Percentiles rank a stretch among this genome's conserved stretches.
phyloP scores from a whole-genome alignment of 64 coral and sea anemone genomes.

The Hydrozoanthus tunicans region DNA sequence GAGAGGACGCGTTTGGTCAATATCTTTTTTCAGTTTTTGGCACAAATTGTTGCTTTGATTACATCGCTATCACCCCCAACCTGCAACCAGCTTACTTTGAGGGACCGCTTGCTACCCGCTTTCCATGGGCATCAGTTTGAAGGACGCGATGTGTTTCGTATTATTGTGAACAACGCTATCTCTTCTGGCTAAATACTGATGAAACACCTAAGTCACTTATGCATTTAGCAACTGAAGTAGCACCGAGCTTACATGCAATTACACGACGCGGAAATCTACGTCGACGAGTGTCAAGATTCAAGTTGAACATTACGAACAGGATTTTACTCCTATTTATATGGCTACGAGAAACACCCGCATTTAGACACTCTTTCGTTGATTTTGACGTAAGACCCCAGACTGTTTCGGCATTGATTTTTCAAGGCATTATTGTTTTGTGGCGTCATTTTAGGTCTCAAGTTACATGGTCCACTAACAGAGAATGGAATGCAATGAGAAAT shows the following conservation, averaged over 20 bases:
- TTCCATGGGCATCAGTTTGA: conserved; percentile 20
- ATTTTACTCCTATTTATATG: conserved; percentile 1
- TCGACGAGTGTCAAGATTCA: not conserved
- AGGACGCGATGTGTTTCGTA: not conserved
- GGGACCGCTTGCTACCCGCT: conserved; percentile 6
- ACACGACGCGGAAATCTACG: not conserved
- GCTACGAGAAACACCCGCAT: conserved; percentile 36
- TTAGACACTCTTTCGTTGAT: conserved; percentile 28
- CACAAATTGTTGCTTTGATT: not conserved
- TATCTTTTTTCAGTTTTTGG: conserved; percentile 10
- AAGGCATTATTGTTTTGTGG: conserved; percentile 33
- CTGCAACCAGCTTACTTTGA: not conserved
- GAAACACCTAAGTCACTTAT: not conserved
- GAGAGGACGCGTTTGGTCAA: not conserved
- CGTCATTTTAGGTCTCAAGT: not conserved
- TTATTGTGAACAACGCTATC: not conserved
- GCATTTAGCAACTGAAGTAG: not conserved
- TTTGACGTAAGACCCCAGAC: conserved; percentile 54
- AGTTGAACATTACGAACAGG: not conserved
- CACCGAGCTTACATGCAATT: not conserved
- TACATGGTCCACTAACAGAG: not conserved
- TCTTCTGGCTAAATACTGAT: not conserved
- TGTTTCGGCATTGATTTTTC: conserved; percentile 33
- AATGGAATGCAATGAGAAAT: conserved; percentile 31
- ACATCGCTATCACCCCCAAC: not conserved